phyloP scores from a whole-genome alignment of 2,113 vertebrate species.

The Neofelis nebulosa region DNA sequence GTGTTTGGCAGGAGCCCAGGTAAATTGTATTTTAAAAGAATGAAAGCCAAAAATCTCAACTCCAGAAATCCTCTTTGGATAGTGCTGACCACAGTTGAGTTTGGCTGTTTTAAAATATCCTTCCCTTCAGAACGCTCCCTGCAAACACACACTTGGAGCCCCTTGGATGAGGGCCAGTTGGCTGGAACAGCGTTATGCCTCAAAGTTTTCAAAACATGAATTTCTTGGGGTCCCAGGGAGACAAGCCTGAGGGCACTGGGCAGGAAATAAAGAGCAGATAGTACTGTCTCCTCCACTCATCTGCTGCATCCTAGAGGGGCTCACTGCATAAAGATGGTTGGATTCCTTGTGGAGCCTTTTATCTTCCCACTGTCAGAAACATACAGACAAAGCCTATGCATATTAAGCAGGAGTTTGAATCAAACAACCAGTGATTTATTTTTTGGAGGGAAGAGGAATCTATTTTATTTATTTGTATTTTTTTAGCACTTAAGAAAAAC shows the following conservation, averaged over 20 bases:
- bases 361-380: constrained; percentile 16
- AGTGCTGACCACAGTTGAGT: background rate
- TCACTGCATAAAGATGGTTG: background rate
- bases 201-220: background rate
- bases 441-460: background rate
- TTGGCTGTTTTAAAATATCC: background rate
- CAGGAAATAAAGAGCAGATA: background rate
- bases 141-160: background rate
- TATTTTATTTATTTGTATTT: constrained; percentile 12
- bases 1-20: background rate
- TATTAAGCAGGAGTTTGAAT: constrained; percentile 23
- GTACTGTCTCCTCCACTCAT: background rate
- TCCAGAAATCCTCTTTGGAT: background rate
- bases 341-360: background rate
- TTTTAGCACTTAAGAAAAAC: constrained; percentile 4
- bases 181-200: background rate
- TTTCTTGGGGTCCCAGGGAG: background rate
- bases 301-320: background rate
- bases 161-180: background rate
- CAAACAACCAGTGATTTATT: constrained; percentile 19
- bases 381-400: background rate
- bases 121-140: background rate
- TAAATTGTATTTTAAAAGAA: background rate
- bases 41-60: background rate
- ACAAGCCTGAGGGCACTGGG: background rate